phyloP scores from a whole-genome alignment of 1,140 invertebrate species.

The Lepidurus arcticus region DNA sequence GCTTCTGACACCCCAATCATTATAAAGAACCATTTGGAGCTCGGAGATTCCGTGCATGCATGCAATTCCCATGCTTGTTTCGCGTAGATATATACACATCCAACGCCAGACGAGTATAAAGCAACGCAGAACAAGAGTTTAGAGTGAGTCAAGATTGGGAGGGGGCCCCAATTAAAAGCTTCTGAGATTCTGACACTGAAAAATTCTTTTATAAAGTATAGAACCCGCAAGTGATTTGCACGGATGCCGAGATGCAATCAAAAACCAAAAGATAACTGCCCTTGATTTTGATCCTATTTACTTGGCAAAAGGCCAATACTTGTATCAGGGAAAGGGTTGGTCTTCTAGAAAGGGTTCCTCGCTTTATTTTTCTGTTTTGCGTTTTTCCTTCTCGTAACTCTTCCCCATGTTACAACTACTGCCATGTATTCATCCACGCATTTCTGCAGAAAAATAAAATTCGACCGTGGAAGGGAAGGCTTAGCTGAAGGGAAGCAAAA shows the following conservation, averaged over 20 bases:
- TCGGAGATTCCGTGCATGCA: slow-evolving; percentile 17
- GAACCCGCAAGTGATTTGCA: no score
- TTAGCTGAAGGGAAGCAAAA: neutral
- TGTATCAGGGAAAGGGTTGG: no score
- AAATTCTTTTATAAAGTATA: no score
- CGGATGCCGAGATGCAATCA: no score
- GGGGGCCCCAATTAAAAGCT: no score
- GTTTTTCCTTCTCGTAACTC: neutral
- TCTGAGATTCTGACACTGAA: no score
- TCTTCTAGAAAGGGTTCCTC: neutral
- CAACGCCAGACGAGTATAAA: no score
- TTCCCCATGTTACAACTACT: neutral
- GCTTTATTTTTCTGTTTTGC: neutral
- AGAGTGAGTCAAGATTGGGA: no score
- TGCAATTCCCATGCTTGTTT: neutral
- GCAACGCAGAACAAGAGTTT: no score
- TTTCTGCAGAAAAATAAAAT: neutral
- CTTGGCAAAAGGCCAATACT: neutral
- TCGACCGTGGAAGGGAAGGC: neutral
- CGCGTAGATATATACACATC: neutral
- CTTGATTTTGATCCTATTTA: slow-evolving; percentile 8
- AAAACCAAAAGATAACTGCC: neutral
- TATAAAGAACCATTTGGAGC: slow-evolving; percentile 9
- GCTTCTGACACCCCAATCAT: slow-evolving; percentile 21
- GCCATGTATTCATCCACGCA: neutral